Conservation (phyloP, 1,140 invertebrate genomes). For the Pteromalus puparum region DNA sequence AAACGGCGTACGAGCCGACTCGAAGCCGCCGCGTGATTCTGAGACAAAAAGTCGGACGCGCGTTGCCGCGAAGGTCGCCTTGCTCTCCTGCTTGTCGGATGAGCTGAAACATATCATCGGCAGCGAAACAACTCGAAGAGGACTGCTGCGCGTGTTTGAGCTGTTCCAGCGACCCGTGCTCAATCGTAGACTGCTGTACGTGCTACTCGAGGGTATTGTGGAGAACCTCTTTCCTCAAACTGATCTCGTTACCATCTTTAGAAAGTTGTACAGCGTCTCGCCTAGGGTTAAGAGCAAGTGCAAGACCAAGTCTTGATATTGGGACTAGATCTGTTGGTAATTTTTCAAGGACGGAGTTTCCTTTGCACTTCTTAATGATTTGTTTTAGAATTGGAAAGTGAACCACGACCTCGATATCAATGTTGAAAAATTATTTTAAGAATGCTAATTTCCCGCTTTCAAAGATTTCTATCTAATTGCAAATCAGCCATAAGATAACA, state of each 20-base stretch:
- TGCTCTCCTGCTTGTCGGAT: slow-evolving; percentile 86
- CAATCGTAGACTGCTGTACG: slow-evolving; percentile 90
- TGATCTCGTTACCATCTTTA: slow-evolving; percentile 80
- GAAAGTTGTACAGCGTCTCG: slow-evolving; percentile 80
- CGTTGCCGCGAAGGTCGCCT: slow-evolving; percentile 89
- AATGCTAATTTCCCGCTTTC: neutral
- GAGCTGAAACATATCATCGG: slow-evolving; percentile 95
- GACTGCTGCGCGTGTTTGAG: slow-evolving; percentile 92
- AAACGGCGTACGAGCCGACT: slow-evolving; percentile 81
- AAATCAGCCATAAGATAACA: neutral
- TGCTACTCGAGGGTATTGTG: slow-evolving; percentile 90
- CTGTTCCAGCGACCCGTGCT: slow-evolving; percentile 90
- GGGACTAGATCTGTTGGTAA: slow-evolving; percentile 21
- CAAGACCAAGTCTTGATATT: slow-evolving; percentile 64
- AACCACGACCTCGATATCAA: neutral
- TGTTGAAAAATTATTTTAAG: neutral
- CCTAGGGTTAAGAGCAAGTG: slow-evolving; percentile 68
- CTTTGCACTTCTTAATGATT: neutral
- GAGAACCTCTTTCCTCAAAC: slow-evolving; percentile 86
- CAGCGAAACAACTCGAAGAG: slow-evolving; percentile 90
- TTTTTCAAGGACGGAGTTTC: neutral
- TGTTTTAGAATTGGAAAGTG: neutral
- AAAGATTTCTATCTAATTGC: neutral
- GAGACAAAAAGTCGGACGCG: slow-evolving; percentile 87
- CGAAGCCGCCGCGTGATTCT: slow-evolving; percentile 80